A percentile compares a stretch with the other conserved stretches of the same genome.
Conservation (phyloP, 2,888 invertebrate species). For the Hemistola chrysoprasaria region DNA sequence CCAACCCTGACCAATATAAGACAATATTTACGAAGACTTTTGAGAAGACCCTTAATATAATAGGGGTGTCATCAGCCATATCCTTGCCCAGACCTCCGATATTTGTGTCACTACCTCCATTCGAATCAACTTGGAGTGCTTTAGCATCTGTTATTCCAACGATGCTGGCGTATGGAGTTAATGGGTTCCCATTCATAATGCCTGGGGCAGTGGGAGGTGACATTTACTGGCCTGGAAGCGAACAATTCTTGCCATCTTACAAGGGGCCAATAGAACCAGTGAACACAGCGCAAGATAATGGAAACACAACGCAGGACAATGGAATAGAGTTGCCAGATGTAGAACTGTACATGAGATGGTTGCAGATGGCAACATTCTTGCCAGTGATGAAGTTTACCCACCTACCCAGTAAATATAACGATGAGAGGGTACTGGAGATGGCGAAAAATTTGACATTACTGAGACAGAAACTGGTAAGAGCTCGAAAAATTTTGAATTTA, state of each 20-base stretch:
- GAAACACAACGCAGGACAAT: conserved; percentile 64
- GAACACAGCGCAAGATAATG: conserved; percentile 64
- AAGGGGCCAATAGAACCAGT: conserved; percentile 63
- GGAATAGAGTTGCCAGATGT: conserved; percentile 85
- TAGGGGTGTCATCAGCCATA: conserved; percentile 93
- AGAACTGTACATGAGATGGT: conserved; percentile 94
- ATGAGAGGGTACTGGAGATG: conserved; percentile 88
- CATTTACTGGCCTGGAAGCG: conserved; percentile 84
- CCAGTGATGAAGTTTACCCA: conserved; percentile 96
- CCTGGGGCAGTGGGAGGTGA: conserved; percentile 97
- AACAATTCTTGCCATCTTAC: conserved; percentile 78
- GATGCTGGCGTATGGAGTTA: conserved; percentile 92
- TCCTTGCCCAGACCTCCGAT: conserved; percentile 91
- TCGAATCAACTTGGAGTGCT: conserved; percentile 94
- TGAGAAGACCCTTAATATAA: conserved; percentile 84
- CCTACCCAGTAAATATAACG: conserved; percentile 93
- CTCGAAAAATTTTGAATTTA: neutral
- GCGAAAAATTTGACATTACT: conserved; percentile 88
- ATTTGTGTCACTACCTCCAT: conserved; percentile 92
- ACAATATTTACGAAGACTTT: conserved; percentile 86
- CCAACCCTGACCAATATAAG: conserved; percentile 92
- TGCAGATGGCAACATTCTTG: conserved; percentile 94
- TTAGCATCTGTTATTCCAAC: conserved; percentile 92
- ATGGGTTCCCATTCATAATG: conserved; percentile 96
- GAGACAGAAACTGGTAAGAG: conserved; percentile 86